Conservation (phyloP, 2,888 invertebrate genomes). For the Odontothrips loti region DNA sequence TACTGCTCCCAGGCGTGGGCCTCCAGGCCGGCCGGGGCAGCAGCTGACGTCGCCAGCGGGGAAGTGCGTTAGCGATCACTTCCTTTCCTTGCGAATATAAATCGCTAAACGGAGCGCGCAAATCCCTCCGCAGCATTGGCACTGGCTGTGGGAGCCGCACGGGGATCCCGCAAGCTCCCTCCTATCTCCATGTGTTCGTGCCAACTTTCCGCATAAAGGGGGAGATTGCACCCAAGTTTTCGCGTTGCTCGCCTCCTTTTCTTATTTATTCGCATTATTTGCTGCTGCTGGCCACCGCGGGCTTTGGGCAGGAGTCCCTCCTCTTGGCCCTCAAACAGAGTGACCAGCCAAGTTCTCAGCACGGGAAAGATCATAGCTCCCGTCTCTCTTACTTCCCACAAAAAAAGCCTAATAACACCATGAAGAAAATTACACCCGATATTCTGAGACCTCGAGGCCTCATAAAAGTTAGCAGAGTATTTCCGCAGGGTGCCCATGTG, state of each 20-base stretch:
- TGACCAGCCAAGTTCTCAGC: too few relatives aligned
- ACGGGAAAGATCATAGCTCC: too few relatives aligned
- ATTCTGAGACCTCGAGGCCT: too few relatives aligned
- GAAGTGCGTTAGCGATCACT: too few relatives aligned
- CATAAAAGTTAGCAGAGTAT: too few relatives aligned
- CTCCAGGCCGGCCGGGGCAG: not conserved
- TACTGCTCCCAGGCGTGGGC: not conserved
- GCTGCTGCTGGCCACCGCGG: not conserved
- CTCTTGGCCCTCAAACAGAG: too few relatives aligned
- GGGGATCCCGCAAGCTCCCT: too few relatives aligned
- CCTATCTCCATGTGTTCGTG: not conserved
- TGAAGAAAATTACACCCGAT: too few relatives aligned
- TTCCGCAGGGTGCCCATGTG: too few relatives aligned
- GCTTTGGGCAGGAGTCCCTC: not conserved
- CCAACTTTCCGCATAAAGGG: not conserved
- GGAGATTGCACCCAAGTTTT: not conserved
- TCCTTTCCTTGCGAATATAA: not conserved
- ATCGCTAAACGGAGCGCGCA: slow-evolving; percentile 11
- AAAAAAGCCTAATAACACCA: too few relatives aligned
- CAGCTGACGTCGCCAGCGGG: too few relatives aligned
- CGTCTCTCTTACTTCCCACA: too few relatives aligned
- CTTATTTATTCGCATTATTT: not conserved
- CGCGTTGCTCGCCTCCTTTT: not conserved
- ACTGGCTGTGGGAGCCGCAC: not conserved
- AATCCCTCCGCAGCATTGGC: not conserved